Evolutionary conservation across 1,140 invertebrate species (phyloP).

Genomic region (Trypoxylus dichotomus): DNA sequence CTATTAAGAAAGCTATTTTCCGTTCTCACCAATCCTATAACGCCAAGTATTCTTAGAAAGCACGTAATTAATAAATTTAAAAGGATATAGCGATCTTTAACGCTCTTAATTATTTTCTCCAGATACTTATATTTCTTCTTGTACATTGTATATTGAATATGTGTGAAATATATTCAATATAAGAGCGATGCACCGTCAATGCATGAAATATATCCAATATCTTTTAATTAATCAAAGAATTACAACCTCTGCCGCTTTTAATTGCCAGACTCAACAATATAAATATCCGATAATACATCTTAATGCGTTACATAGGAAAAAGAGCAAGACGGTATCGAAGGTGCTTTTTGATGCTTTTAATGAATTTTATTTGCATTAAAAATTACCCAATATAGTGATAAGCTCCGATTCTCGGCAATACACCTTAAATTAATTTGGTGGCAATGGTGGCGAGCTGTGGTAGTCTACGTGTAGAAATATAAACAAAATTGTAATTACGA

Average conservation of each 20-base stretch:
- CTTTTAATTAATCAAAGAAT: conserved; percentile 25
- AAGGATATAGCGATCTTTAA: not conserved
- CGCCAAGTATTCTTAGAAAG: too few species aligned
- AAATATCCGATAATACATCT: conserved; percentile 1
- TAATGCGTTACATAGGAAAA: not conserved
- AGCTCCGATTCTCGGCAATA: not conserved
- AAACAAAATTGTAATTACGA: conserved; percentile 13
- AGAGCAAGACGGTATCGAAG: not conserved
- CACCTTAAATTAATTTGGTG: not conserved
- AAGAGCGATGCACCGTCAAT: not conserved
- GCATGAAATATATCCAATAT: conserved; percentile 3
- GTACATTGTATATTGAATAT: not conserved
- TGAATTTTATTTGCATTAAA: conserved; percentile 25
- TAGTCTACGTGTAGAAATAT: not conserved
- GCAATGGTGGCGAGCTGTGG: not conserved
- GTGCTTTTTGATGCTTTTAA: not conserved
- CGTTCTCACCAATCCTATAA: too few species aligned
- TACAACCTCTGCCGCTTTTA: not conserved
- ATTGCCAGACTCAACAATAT: not conserved
- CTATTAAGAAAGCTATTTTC: too few species aligned
- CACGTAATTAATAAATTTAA: too few species aligned
- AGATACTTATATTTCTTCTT: not conserved
- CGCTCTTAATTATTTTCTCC: not conserved
- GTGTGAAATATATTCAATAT: conserved; percentile 14
- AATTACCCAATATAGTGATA: not conserved